phyloP scores from a whole-genome alignment of 2,797 vertebrate genomes.

The Scarus forsteni region DNA sequence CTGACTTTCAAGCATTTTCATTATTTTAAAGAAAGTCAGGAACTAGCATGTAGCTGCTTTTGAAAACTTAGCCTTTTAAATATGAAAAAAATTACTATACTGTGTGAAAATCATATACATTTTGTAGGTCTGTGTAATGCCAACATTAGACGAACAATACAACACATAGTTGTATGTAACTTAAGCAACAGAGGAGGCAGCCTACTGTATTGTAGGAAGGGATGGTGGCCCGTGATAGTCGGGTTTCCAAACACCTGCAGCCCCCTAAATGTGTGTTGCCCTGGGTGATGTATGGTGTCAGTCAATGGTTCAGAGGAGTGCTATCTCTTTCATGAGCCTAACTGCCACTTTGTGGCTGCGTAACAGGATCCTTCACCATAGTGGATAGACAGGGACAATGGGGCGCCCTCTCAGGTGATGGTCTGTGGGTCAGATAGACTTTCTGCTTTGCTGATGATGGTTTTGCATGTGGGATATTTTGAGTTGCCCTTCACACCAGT shows the following conservation, averaged over 20 bases:
- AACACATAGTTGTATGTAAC: constrained; percentile 30
- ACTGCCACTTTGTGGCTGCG: constrained; percentile 79
- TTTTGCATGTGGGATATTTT: constrained; percentile 15
- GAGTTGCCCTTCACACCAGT: not conserved
- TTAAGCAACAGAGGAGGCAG: constrained; percentile 42
- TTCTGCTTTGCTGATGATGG: constrained; percentile 61
- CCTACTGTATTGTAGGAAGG: constrained; percentile 2
- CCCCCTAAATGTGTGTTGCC: constrained; percentile 75
- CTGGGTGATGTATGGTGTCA: constrained; percentile 72
- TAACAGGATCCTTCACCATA: constrained; percentile 79
- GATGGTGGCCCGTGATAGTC: constrained; percentile 52
- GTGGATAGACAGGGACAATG: constrained; percentile 78
- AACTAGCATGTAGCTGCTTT: too few species aligned
- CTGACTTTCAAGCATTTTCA: not conserved
- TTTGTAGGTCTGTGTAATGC: not conserved
- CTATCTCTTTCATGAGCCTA: constrained; percentile 82
- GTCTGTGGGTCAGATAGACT: constrained; percentile 76
- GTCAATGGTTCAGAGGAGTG: constrained; percentile 70
- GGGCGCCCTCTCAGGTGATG: constrained; percentile 77
- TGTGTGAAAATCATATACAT: not conserved
- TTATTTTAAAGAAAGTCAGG: too few species aligned
- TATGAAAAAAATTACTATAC: not conserved
- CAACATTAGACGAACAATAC: not conserved
- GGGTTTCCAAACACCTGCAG: constrained; percentile 75
- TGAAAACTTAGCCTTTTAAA: not conserved